Evolutionary conservation across 2,797 vertebrate genomes (phyloP).

Genomic region (Enteromius trimaculatus): DNA sequence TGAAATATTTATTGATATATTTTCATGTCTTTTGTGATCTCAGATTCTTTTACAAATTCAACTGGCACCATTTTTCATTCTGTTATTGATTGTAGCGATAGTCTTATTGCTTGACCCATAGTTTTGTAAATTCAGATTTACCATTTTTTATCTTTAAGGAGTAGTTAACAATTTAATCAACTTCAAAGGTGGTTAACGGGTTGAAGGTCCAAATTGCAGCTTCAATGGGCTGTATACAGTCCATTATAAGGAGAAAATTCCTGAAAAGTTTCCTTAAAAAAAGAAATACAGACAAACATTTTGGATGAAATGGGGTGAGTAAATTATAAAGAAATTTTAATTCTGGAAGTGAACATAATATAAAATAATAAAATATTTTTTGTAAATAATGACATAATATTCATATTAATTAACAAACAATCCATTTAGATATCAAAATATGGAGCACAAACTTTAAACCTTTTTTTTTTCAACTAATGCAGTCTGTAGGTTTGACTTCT

Average conservation of each 20-base stretch:
- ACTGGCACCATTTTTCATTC: background rate
- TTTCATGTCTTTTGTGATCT: background rate
- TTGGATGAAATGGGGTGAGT: background rate
- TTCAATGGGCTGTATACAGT: background rate
- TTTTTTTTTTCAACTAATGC: background rate
- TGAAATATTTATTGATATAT: background rate
- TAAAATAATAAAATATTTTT: background rate
- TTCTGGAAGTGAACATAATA: no score
- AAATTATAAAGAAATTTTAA: no score
- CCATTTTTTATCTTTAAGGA: background rate
- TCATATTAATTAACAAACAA: background rate
- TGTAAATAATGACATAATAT: background rate
- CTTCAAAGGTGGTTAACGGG: background rate
- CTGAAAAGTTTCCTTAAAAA: background rate
- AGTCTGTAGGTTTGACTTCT: background rate
- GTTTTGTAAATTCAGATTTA: background rate
- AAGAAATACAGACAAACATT: background rate
- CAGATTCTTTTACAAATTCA: background rate
- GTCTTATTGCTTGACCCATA: background rate
- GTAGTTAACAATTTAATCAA: no score
- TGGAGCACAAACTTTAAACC: background rate
- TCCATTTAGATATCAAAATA: background rate
- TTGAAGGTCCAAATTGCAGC: background rate
- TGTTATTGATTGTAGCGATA: background rate
- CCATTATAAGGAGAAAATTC: background rate